Percentiles rank a stretch among this genome's conserved stretches.
phyloP scores from a whole-genome alignment of 2,888 invertebrate genomes.

The Octodonta nipae region DNA sequence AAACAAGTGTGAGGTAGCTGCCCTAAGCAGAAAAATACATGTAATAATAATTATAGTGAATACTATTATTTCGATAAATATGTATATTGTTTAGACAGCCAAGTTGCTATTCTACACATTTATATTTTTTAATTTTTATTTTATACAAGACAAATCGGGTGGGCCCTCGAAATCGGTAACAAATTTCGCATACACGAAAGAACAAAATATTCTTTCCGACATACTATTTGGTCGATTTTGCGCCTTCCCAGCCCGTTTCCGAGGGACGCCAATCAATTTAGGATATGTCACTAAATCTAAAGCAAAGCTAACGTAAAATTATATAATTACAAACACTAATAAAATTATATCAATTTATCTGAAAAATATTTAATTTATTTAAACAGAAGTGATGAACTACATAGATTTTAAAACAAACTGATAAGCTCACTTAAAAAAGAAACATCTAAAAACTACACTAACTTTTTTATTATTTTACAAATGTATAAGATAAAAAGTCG shows the following conservation, averaged over 20 bases:
- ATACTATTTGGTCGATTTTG: slow-evolving; percentile 8
- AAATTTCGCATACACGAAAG: slow-evolving; percentile 9
- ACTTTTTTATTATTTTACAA: slow-evolving; percentile 35
- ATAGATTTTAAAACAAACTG: slow-evolving; percentile 8
- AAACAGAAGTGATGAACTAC: slow-evolving; percentile 14
- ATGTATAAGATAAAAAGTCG: slow-evolving; percentile 35
- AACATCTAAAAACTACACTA: slow-evolving; percentile 26
- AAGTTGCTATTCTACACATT: slow-evolving; percentile 23
- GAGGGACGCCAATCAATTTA: no score
- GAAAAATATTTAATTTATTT: slow-evolving; percentile 7
- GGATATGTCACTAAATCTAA: slow-evolving; percentile 16
- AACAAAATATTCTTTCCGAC: no score
- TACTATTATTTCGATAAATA: no score
- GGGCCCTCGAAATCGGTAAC: no score
- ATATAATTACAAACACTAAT: slow-evolving; percentile 16
- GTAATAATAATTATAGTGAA: no score
- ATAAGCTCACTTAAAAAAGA: slow-evolving; percentile 20
- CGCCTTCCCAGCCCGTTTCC: no score
- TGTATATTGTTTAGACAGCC: slow-evolving; percentile 22
- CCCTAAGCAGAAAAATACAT: slow-evolving; percentile 25
- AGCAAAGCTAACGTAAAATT: slow-evolving; percentile 13
- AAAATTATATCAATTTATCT: no score
- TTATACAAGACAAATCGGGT: slow-evolving; percentile 14
- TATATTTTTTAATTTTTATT: slow-evolving; percentile 18
- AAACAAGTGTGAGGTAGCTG: slow-evolving; percentile 21